Conservation (phyloP, 2,888 invertebrate species). For the Tridacna gigas region DNA sequence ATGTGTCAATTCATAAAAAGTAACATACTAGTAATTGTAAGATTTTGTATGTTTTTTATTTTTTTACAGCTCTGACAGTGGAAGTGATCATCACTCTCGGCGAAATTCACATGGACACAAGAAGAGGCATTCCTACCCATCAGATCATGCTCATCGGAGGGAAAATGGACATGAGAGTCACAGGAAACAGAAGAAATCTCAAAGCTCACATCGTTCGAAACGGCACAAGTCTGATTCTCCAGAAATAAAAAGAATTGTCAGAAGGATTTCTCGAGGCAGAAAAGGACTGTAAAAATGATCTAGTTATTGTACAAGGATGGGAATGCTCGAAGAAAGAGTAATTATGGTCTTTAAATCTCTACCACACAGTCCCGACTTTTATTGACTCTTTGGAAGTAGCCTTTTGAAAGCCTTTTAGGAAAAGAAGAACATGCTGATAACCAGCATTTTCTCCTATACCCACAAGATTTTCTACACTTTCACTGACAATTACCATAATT, state of each 20-base stretch:
- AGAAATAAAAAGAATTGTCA: slow-evolving; percentile 12
- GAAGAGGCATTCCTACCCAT: slow-evolving; percentile 9
- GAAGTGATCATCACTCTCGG: slow-evolving; percentile 26
- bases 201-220: slow-evolving; percentile 43
- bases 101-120: background rate
- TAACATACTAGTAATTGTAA: too few relatives aligned
- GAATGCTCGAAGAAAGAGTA: background rate
- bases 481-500: too few relatives aligned
- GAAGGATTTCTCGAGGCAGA: background rate
- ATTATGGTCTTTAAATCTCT: too few relatives aligned
- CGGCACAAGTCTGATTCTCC: slow-evolving; percentile 52
- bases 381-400: too few relatives aligned
- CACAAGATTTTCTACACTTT: too few relatives aligned
- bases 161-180: slow-evolving; percentile 19
- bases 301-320: background rate
- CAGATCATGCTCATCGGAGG: background rate
- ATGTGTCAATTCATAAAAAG: too few relatives aligned
- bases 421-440: too few relatives aligned
- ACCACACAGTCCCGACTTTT: too few relatives aligned
- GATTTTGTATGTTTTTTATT: background rate
- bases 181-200: slow-evolving; percentile 39
- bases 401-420: too few relatives aligned
- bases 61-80: slow-evolving; percentile 43
- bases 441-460: too few relatives aligned
- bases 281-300: slow-evolving; percentile 20